These are phyloP conservation scores for Capreolus pygargus DNA, from an alignment of 2,113 vertebrate genomes.

Conservation along the genomic window DNA sequence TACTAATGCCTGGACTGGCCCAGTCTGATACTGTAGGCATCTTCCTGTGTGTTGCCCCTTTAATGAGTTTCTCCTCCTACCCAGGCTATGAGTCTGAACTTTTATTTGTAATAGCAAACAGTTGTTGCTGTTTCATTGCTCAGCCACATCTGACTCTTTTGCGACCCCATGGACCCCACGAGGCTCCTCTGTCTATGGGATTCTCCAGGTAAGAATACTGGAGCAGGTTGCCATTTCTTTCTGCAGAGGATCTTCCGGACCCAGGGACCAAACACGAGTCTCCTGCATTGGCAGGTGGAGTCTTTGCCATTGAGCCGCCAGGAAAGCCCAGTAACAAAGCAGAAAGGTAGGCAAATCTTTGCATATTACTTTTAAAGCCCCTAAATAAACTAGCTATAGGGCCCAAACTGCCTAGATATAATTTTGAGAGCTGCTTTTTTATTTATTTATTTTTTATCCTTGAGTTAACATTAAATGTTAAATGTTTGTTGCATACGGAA, in stretches of 20 bases:
- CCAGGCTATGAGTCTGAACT: neutral
- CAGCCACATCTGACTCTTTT: neutral
- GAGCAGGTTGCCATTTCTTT: neutral
- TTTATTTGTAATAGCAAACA: neutral
- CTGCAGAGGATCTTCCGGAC: neutral
- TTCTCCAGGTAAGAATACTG: neutral
- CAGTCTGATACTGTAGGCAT: neutral
- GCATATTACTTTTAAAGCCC: neutral
- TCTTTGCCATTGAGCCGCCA: neutral
- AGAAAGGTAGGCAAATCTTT: neutral
- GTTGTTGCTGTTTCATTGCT: neutral
- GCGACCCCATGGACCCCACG: neutral
- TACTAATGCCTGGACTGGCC: neutral
- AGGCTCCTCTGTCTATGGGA: neutral
- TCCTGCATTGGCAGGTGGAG: neutral
- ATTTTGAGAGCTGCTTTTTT: neutral
- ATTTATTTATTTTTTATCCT: neutral
- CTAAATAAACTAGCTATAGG: neutral
- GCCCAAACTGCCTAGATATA: neutral
- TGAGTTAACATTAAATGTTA: neutral
- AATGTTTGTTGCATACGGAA: neutral
- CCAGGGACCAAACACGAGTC: neutral
- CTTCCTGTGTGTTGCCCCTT: neutral
- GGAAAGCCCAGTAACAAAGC: neutral
- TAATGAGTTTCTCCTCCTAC: neutral